These are phyloP conservation scores for Poecilia wingei DNA, from an alignment of 2,797 vertebrate genomes.

Conservation along the genomic window DNA sequence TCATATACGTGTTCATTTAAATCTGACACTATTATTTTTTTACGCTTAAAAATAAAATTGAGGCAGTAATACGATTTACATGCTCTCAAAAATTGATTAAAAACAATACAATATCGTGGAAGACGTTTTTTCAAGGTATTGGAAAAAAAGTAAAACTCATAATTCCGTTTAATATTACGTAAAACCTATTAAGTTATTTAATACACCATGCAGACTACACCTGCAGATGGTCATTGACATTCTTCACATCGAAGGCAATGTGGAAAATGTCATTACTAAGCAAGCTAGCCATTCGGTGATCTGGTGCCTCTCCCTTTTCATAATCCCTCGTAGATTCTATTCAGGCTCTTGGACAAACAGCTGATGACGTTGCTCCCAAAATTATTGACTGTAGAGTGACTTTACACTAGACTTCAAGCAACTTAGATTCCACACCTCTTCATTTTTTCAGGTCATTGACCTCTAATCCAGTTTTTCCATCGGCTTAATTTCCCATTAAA, in stretches of 20 bases:
- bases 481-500: too few species aligned
- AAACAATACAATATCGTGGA: neutral
- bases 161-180: neutral
- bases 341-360: neutral
- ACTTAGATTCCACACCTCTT: neutral
- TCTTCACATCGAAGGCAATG: neutral
- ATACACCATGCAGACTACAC: neutral
- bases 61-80: neutral
- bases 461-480: too few species aligned
- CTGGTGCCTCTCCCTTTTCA: neutral
- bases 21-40: neutral
- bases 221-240: neutral
- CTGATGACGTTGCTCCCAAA: neutral
- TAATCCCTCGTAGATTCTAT: neutral
- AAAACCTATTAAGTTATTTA: neutral
- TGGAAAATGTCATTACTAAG: neutral
- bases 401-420: neutral
- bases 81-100: neutral
- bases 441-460: neutral
- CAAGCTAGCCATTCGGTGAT: neutral
- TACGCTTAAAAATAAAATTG: neutral
- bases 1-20: neutral
- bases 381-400: neutral
- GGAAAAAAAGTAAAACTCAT: neutral
- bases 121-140: neutral